phyloP scores from a whole-genome alignment of 1,140 invertebrate genomes.

The Idris sp. region DNA sequence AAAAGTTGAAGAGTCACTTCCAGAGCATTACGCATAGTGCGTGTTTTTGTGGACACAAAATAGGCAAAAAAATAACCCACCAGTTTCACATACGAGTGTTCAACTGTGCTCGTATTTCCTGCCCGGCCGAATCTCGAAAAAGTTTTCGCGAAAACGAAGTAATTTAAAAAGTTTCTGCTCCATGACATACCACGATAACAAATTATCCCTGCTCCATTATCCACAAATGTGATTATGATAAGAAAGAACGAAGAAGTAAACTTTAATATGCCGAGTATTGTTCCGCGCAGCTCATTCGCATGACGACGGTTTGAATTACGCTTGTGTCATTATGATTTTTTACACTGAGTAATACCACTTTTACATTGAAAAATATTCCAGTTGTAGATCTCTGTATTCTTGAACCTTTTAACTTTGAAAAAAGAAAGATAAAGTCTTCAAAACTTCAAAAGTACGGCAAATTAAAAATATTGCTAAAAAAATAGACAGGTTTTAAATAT shows the following conservation, averaged over 20 bases:
- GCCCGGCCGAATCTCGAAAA: constrained; percentile 62
- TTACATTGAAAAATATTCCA: not conserved
- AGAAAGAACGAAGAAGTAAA: constrained; percentile 74
- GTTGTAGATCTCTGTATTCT: too few relatives aligned
- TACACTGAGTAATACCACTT: not conserved
- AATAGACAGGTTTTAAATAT: too few relatives aligned
- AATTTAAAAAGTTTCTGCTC: constrained; percentile 78
- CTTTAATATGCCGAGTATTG: constrained; percentile 72
- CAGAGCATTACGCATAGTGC: constrained; percentile 39
- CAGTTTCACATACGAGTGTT: constrained; percentile 66
- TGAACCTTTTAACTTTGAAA: too few relatives aligned
- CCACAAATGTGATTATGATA: constrained; percentile 78
- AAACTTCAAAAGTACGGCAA: too few relatives aligned
- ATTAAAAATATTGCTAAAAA: too few relatives aligned
- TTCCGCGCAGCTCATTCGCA: constrained; percentile 50
- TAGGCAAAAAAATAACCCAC: constrained; percentile 68
- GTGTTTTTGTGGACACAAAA: constrained; percentile 58
- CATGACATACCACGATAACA: constrained; percentile 77
- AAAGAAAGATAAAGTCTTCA: too few relatives aligned
- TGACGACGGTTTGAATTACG: constrained; percentile 34
- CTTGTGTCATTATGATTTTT: constrained; percentile 22
- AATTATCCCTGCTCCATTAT: constrained; percentile 78
- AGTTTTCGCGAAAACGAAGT: constrained; percentile 73
- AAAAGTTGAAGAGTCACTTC: constrained; percentile 7
- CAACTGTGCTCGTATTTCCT: constrained; percentile 71